phyloP scores from a whole-genome alignment of 2,888 invertebrate genomes.

The Euphydryas editha region DNA sequence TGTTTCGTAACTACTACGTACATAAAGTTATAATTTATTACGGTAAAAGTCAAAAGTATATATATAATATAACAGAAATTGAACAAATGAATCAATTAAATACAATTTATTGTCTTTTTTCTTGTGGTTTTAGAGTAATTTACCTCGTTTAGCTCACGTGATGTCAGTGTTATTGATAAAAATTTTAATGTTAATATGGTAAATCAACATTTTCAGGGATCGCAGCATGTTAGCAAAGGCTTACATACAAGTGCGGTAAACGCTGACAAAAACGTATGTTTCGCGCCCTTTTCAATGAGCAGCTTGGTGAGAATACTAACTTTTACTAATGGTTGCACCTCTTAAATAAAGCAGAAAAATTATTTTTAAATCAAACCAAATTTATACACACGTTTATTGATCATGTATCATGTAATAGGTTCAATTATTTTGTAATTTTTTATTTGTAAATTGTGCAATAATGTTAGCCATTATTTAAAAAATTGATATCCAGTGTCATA shows the following conservation, averaged over 20 bases:
- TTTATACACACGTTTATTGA: background rate
- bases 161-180: constrained; percentile 33
- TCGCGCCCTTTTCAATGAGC: constrained; percentile 63
- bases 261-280: constrained; percentile 73
- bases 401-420: no score
- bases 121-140: background rate
- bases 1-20: constrained; percentile 71
- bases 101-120: background rate
- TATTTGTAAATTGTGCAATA: no score
- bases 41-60: background rate
- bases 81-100: background rate
- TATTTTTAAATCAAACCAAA: background rate
- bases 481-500: no score
- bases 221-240: constrained; percentile 69
- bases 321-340: constrained; percentile 62
- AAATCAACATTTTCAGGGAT: constrained; percentile 60
- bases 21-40: constrained; percentile 1
- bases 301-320: constrained; percentile 81
- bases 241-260: constrained; percentile 75
- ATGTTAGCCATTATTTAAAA: no score
- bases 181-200: constrained; percentile 7
- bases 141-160: constrained; percentile 47
- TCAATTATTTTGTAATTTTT: no score
- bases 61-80: background rate
- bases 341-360: constrained; percentile 49